A percentile compares a stretch with the other conserved stretches of the same genome.
Evolutionary conservation across 2,113 vertebrate species (phyloP).

Genomic region (Acrocephalus arundinaceus): DNA sequence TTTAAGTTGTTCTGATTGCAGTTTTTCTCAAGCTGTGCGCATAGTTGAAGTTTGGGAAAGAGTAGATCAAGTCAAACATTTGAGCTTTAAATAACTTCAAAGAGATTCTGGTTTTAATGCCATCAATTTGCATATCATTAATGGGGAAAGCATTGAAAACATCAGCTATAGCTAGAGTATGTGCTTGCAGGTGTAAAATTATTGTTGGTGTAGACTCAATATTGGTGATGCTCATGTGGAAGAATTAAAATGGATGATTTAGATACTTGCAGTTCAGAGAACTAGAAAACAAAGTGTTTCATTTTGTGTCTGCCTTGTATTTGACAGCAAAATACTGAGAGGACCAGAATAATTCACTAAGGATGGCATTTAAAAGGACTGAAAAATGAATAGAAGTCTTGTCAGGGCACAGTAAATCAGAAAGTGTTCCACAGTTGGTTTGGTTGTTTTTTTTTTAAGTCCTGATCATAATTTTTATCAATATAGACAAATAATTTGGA

Average conservation of each 20-base stretch:
- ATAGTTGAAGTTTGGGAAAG: not conserved
- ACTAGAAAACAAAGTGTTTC: not conserved
- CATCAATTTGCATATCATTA: conserved; percentile 11
- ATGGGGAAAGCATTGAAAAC: not conserved
- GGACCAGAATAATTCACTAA: not conserved
- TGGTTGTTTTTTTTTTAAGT: not conserved
- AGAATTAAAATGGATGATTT: not conserved
- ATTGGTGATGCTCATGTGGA: not conserved
- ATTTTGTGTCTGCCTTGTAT: not conserved
- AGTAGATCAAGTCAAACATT: not conserved
- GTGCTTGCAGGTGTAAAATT: not conserved
- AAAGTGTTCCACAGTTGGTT: not conserved
- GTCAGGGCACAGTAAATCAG: not conserved
- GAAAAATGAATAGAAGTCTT: not conserved
- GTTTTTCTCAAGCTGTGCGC: not conserved
- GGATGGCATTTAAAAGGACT: not conserved
- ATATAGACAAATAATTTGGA: not conserved
- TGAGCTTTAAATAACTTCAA: conserved; percentile 40
- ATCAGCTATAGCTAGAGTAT: not conserved
- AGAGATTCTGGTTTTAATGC: conserved; percentile 2
- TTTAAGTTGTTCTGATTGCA: not conserved
- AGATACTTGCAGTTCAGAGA: not conserved
- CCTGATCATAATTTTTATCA: not conserved
- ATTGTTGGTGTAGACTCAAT: not conserved
- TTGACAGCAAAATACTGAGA: not conserved